phyloP scores from a whole-genome alignment of 37 sponge, comb jelly and placozoan genomes.

The Bolinopsis microptera region DNA sequence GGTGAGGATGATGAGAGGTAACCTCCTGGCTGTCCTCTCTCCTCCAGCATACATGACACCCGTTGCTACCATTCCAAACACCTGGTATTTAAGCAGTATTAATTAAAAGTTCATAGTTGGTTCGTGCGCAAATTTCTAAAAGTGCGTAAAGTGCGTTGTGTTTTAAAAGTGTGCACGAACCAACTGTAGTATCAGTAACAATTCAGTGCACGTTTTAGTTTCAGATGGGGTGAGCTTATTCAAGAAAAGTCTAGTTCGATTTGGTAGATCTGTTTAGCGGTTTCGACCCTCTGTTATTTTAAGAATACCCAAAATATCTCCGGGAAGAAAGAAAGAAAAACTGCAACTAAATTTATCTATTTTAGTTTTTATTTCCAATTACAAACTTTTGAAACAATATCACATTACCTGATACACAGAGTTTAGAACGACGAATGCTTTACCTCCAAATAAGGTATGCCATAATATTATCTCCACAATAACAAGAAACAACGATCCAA shows the following conservation, averaged over 20 bases:
- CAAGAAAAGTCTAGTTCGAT: not conserved
- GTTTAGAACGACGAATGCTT: constrained; percentile 13
- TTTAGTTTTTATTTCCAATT: too few species aligned
- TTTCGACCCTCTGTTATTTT: too few species aligned
- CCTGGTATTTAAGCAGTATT: constrained; percentile 18
- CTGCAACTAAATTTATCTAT: too few species aligned
- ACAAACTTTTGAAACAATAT: not conserved
- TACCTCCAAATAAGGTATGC: not conserved
- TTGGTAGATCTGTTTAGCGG: too few species aligned
- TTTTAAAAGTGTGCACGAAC: too few species aligned
- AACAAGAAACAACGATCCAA: not conserved
- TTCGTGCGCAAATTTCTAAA: not conserved
- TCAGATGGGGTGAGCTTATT: not conserved
- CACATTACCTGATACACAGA: constrained; percentile 55
- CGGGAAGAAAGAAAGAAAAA: too few species aligned
- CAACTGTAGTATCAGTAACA: too few species aligned
- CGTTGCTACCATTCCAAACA: not conserved
- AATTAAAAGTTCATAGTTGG: not conserved
- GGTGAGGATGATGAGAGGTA: not conserved
- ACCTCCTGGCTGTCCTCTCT: not conserved
- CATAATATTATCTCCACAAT: constrained; percentile 24
- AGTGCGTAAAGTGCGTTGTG: not conserved
- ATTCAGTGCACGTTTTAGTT: not conserved
- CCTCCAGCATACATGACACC: constrained; percentile 35
- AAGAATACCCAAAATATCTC: too few species aligned